Evolutionary conservation across 2,888 invertebrate genomes (phyloP).

Genomic region (Cecidostiba fungosa): DNA sequence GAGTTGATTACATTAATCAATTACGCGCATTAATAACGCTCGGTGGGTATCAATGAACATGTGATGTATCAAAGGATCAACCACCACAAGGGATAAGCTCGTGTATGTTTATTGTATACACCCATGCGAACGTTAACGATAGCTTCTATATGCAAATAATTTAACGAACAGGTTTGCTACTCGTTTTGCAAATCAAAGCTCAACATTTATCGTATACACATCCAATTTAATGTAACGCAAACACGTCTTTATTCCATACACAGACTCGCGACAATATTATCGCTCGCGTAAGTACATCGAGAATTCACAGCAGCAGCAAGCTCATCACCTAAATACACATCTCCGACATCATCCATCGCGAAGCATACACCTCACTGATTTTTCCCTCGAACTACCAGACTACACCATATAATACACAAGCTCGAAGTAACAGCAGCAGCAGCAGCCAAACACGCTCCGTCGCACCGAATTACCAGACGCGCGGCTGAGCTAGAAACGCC

Average conservation of each 20-base stretch:
- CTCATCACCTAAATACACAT: neutral
- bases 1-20: neutral
- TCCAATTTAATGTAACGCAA: neutral
- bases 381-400: neutral
- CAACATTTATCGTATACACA: neutral
- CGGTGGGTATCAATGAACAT: neutral
- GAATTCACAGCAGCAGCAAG: neutral
- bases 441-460: neutral
- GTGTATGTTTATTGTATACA: neutral
- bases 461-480: conserved; percentile 14
- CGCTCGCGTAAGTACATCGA: neutral
- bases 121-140: neutral
- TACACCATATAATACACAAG: neutral
- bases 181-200: neutral
- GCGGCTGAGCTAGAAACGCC: neutral
- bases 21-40: neutral
- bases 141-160: neutral
- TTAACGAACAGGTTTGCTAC: neutral
- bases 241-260: neutral
- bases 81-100: neutral
- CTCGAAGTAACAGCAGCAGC: neutral
- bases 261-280: neutral
- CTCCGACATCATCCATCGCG: neutral
- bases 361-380: conserved; percentile 2
- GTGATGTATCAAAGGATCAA: neutral